phyloP scores from a whole-genome alignment of 2,797 vertebrate species.

The Karalla daura region DNA sequence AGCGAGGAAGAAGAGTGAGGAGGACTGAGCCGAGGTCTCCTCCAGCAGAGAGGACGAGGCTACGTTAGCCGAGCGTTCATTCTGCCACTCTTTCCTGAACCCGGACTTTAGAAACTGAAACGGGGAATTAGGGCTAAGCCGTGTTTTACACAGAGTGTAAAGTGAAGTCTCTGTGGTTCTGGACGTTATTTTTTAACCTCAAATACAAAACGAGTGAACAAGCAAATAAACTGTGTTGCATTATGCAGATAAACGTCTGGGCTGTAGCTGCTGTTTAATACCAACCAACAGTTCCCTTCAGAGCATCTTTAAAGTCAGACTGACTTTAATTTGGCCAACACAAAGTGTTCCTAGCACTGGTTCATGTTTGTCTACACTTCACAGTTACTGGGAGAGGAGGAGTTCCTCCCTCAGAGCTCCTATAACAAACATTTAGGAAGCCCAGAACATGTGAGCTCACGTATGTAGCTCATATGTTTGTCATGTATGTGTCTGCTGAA shows the following conservation, averaged over 20 bases:
- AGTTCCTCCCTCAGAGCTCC: no score
- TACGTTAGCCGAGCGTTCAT: no score
- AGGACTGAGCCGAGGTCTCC: constrained; percentile 53
- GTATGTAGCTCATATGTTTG: constrained; percentile 59
- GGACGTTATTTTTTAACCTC: constrained; percentile 5
- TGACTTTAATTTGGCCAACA: constrained; percentile 33
- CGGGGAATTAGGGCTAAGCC: neutral
- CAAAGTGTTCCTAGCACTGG: constrained; percentile 1
- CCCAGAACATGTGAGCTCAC: no score
- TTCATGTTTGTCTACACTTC: constrained; percentile 36
- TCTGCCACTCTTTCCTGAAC: constrained; percentile 59
- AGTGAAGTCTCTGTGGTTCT: constrained; percentile 1
- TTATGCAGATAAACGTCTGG: constrained; percentile 1
- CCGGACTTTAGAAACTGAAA: constrained; percentile 50
- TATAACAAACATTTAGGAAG: no score
- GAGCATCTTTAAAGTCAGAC: constrained; percentile 25
- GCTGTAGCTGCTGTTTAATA: neutral
- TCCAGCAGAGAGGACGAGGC: no score
- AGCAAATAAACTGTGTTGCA: neutral
- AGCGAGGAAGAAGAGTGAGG: constrained; percentile 36
- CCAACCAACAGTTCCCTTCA: constrained; percentile 1
- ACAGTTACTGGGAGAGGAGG: constrained; percentile 47
- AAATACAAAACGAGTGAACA: constrained; percentile 11
- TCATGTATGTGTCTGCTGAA: constrained; percentile 38
- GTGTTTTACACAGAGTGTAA: constrained; percentile 1